phyloP scores from a whole-genome alignment of 2,888 invertebrate genomes.

The Pilophorus perplexus region DNA sequence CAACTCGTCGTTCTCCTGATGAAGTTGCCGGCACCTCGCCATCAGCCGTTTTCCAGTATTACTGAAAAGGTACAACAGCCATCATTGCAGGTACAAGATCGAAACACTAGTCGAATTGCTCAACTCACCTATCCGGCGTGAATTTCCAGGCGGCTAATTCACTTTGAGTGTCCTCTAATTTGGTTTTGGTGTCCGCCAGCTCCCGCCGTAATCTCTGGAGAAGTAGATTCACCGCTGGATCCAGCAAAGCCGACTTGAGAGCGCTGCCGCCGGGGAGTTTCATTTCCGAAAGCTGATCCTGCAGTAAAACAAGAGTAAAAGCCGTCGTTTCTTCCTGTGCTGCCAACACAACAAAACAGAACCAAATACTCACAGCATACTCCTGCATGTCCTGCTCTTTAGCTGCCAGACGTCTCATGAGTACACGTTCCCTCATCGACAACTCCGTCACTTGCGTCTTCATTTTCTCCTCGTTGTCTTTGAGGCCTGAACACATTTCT shows the following conservation, averaged over 20 bases:
- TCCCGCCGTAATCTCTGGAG: conserved; percentile 89
- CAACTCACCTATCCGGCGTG: conserved; percentile 82
- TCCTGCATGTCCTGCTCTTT: conserved; percentile 98
- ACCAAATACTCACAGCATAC: conserved; percentile 72
- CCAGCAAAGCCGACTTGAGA: conserved; percentile 79
- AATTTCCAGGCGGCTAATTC: conserved; percentile 99
- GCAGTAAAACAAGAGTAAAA: conserved; percentile 46
- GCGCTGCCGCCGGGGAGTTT: conserved; percentile 78
- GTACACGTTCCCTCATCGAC: conserved; percentile 85
- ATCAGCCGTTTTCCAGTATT: conserved; percentile 96
- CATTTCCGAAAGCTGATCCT: conserved; percentile 92
- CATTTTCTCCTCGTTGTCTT: conserved; percentile 75
- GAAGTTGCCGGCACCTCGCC: conserved; percentile 92
- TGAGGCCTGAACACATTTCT: conserved; percentile 58
- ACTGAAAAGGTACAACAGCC: conserved; percentile 54
- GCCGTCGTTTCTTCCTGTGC: background rate
- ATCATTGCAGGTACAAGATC: background rate
- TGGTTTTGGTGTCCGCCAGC: conserved; percentile 80
- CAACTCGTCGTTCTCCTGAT: conserved; percentile 96
- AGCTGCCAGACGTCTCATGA: conserved; percentile 85
- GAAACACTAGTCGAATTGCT: background rate
- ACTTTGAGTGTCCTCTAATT: conserved; percentile 94
- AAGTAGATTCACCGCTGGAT: conserved; percentile 93
- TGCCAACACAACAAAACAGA: background rate
- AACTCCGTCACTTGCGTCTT: conserved; percentile 81